phyloP scores from a whole-genome alignment of 64 coral and sea anemone species.

The Actinia tenebrosa region DNA sequence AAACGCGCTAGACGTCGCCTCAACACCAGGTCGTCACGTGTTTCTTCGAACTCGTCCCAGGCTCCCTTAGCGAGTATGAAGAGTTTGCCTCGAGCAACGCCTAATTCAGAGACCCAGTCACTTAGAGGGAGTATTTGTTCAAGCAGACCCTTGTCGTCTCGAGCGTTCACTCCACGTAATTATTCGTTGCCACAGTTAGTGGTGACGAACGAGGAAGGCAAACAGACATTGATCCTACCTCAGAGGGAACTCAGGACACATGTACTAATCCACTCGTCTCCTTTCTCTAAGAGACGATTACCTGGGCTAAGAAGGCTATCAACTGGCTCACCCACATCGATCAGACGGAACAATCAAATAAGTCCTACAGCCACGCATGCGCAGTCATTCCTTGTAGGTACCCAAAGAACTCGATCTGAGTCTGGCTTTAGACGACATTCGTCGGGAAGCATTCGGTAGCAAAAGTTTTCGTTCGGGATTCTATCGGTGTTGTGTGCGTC shows the following conservation, averaged over 20 bases:
- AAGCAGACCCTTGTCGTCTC: not conserved
- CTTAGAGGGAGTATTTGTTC: not conserved
- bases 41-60: slow-evolving; percentile 4
- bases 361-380: not conserved
- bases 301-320: not conserved
- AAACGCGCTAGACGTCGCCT: not conserved
- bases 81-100: not conserved
- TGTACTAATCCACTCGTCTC: not conserved
- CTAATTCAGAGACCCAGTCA: not conserved
- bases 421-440: not conserved
- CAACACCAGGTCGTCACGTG: not conserved
- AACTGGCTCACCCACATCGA: not conserved
- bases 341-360: not conserved
- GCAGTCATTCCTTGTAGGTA: not conserved
- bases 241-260: not conserved
- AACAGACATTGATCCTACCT: not conserved
- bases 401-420: not conserved
- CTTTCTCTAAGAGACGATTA: not conserved
- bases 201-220: not conserved
- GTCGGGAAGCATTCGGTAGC: not conserved
- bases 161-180: not conserved
- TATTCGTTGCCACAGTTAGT: not conserved
- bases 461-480: not conserved
- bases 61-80: not conserved
- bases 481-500: not conserved